Percentiles rank a stretch among this genome's conserved stretches.
Conservation (phyloP, 1,140 invertebrate species). For the Trachymyrmex septentrionalis region DNA sequence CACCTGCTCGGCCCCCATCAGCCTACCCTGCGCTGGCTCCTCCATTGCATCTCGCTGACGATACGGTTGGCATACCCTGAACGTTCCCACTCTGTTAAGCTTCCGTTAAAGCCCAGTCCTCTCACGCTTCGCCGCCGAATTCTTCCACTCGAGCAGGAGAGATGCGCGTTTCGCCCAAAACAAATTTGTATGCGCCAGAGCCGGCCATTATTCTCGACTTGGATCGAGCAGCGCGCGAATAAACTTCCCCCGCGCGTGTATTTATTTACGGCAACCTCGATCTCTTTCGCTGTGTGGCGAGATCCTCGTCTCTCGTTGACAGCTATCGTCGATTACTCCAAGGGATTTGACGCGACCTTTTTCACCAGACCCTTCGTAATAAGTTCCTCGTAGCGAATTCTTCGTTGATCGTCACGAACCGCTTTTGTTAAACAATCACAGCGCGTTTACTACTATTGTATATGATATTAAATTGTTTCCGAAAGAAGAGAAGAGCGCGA, state of each 20-base stretch:
- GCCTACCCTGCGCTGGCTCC: not conserved
- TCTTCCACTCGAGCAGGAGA: constrained; percentile 1
- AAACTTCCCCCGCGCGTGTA: constrained; percentile 34
- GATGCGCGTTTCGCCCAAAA: constrained; percentile 1
- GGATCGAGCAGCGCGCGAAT: constrained; percentile 30
- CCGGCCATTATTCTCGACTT: constrained; percentile 36
- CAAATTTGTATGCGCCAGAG: constrained; percentile 33
- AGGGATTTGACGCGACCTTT: not conserved
- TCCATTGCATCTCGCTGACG: constrained; percentile 38
- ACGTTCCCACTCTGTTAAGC: constrained; percentile 2
- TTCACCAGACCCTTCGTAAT: not conserved
- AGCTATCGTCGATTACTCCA: not conserved
- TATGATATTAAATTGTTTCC: constrained; percentile 8
- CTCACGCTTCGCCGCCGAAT: not conserved
- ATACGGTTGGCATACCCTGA: constrained; percentile 12
- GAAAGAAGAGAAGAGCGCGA: constrained; percentile 7
- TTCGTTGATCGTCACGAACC: not conserved
- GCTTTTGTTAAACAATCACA: constrained; percentile 30
- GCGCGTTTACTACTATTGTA: not conserved
- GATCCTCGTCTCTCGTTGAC: constrained; percentile 17
- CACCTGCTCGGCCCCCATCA: constrained; percentile 30
- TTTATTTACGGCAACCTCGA: constrained; percentile 31
- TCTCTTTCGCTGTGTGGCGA: not conserved
- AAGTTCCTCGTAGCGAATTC: not conserved
- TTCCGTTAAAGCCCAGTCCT: constrained; percentile 2